Conservation (phyloP, 2,888 invertebrate species). For the Tortrix viridana region DNA sequence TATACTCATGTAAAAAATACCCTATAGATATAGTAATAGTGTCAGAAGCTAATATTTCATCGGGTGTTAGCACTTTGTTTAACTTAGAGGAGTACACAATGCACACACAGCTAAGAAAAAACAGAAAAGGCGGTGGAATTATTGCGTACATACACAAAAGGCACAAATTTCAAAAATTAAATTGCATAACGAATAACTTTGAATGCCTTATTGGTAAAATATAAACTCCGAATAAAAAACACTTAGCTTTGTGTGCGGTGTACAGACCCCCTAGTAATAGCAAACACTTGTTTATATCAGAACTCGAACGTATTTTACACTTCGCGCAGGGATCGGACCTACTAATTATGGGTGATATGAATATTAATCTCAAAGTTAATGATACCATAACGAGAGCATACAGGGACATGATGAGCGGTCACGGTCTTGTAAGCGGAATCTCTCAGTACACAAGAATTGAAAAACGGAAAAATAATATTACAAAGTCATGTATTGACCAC, state of each 20-base stretch:
- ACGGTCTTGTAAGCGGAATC: constrained; percentile 12
- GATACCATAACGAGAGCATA: not conserved
- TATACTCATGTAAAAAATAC: not conserved
- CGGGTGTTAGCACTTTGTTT: constrained; percentile 18
- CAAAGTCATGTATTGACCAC: too few species aligned
- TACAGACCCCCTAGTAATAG: constrained; percentile 38
- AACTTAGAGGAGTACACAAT: constrained; percentile 29
- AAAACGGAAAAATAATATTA: not conserved
- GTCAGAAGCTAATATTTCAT: constrained; percentile 30
- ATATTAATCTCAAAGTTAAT: constrained; percentile 7
- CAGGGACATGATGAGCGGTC: not conserved
- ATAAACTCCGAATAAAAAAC: constrained; percentile 8
- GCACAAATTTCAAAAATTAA: constrained; percentile 15
- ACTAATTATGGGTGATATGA: constrained; percentile 32
- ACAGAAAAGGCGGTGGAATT: constrained; percentile 34
- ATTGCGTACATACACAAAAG: constrained; percentile 27
- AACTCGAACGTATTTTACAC: constrained; percentile 23
- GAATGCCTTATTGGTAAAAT: constrained; percentile 27
- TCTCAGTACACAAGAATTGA: constrained; percentile 5
- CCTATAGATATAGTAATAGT: constrained; percentile 24
- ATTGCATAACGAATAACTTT: constrained; percentile 10
- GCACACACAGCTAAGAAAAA: constrained; percentile 33
- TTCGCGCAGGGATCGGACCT: constrained; percentile 19
- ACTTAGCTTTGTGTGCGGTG: constrained; percentile 28
- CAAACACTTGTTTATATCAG: constrained; percentile 32